Base-by-base conservation (phyloP, 1,140 invertebrate genomes). In the Mycetomoellerius zeteki region DNA sequence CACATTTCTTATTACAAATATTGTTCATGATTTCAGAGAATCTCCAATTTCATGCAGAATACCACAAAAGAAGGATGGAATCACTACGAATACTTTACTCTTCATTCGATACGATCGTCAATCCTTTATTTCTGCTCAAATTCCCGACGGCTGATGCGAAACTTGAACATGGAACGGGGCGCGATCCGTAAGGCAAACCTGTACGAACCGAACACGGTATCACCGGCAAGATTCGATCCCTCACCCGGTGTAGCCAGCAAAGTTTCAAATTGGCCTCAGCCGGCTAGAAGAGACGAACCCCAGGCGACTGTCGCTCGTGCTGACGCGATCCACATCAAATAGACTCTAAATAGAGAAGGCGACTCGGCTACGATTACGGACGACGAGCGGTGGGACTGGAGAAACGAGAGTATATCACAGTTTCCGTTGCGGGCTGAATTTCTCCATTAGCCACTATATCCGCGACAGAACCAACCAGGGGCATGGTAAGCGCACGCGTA, bases 351-450 rank as follows among this genome's bases (percentile, higher is more conserved):
- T 90, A 90, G 89, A 87, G 88, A 78, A 90, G 85, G 71, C 85
- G 72, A 84, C 85, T 43, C 67, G 50, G 85, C 58, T 62, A 58
- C 37, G 64, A 77, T 58, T 50, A 73, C 54, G 69, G 43, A 14
- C 62, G 65, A 30, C 33, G 67, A 52, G 33, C 62, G 30, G 24
- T 27, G 37, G 27, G 21, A 33, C 19, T 10, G 52, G 50, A 62
- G 47, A 64, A 47, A 50, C 64, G 30, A 88, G 78, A 69, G 37
- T 72, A 78, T 69, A 88, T 88, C 91, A 91, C 90, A 81, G 84
- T 92, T 91, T 92, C 88, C 88, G 89, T 91, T 88, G 89, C 89
- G 86, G 85, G 72, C 88, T 91, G 88, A 90, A 92, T 92, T 93
- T 91, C 92, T 92, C 91, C 88, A 93, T 93, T 93, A 92, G 85